Conservation (phyloP, 2,888 invertebrate genomes). For the Tortricodes alternella region DNA sequence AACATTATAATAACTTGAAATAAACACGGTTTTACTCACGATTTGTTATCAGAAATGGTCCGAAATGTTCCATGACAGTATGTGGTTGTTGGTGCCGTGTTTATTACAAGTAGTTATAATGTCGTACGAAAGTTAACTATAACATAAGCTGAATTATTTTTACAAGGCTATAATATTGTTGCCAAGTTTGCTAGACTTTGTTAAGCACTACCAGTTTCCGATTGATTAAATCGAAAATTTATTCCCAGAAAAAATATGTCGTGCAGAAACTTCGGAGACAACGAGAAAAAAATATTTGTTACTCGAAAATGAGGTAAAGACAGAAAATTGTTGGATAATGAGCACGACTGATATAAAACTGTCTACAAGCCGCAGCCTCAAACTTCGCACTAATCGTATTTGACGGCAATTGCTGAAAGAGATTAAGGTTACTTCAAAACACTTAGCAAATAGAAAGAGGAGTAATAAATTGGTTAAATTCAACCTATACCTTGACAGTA, state of each 20-base stretch:
- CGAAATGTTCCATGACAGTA: no score
- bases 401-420: slow-evolving; percentile 1
- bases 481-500: no score
- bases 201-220: background rate
- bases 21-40: no score
- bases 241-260: background rate
- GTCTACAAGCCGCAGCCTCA: background rate
- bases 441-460: slow-evolving; percentile 9
- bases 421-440: slow-evolving; percentile 2
- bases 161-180: no score
- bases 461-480: background rate
- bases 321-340: slow-evolving; percentile 1
- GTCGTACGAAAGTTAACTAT: no score
- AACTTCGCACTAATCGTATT: slow-evolving; percentile 19
- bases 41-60: no score
- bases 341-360: background rate
- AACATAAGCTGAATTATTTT: no score
- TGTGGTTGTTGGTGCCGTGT: no score
- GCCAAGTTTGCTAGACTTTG: no score
- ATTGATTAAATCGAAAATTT: background rate
- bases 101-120: no score
- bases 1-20: no score
- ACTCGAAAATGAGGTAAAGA: background rate
- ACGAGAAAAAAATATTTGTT: background rate
- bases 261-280: background rate